A percentile compares a stretch with the other conserved stretches of the same genome.
phyloP scores from a whole-genome alignment of 2,113 vertebrate genomes.

The Hystrix cristata region DNA sequence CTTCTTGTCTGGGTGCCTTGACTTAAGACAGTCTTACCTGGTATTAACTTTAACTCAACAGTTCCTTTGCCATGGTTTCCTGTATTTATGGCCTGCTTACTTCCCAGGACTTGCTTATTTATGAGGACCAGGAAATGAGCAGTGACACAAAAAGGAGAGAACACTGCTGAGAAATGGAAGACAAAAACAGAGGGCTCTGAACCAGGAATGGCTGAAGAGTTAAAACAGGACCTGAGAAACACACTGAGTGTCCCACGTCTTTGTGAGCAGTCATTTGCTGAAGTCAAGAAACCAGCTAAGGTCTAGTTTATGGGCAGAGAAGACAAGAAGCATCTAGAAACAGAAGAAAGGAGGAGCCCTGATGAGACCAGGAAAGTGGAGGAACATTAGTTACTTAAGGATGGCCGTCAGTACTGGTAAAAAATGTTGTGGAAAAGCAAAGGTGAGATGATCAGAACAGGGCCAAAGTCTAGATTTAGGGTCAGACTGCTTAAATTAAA shows the following conservation, averaged over 20 bases:
- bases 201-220: background rate
- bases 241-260: background rate
- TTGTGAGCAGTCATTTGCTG: background rate
- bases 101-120: background rate
- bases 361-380: background rate
- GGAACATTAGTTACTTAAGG: background rate
- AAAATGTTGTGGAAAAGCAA: background rate
- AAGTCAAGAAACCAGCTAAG: background rate
- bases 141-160: background rate
- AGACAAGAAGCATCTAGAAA: background rate
- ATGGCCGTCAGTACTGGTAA: background rate
- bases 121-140: background rate
- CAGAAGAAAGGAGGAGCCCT: background rate
- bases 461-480: background rate
- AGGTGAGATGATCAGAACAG: background rate
- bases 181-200: conserved; percentile 28
- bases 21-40: background rate
- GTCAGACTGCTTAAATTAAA: background rate
- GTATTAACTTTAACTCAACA: background rate
- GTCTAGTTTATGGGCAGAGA: background rate
- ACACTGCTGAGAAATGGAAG: background rate
- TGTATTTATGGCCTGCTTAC: background rate
- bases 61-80: background rate
- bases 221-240: background rate
- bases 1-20: background rate